Evolutionary conservation across 2,113 vertebrate species (phyloP), one percentile per base, ranked within the genome.

Genomic region (Nerophis ophidion): DNA sequence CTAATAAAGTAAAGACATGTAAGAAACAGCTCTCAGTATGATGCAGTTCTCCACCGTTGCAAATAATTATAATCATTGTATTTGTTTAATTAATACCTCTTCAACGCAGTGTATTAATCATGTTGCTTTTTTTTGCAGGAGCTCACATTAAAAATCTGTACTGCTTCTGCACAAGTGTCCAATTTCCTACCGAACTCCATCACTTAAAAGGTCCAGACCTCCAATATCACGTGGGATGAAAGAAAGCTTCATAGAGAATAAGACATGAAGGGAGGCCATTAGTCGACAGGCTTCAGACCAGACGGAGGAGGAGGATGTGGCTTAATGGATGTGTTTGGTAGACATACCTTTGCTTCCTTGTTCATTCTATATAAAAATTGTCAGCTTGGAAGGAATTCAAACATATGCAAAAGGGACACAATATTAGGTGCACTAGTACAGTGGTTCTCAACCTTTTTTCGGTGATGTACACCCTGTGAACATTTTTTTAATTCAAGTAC

Each of bases 181-280:
- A 57, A 52, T 45, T 67, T 69, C 60, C 70, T 59, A 62, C 6
- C 70, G 61, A 74, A 60, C 63, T 75, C 57, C 45, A 71, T 69
- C 57, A 61, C 73, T 83, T 74, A 74, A 82, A 65, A 56, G 16
- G 71, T 61, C 70, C 73, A 50, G 3, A 57, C 56, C 71, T 83
- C 74, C 71, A 80, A 82, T 79, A 84, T 66, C 47, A 61, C 45
- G 65, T 42, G 48, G 69, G 80, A 82, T 83, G 69, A 86, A 83
- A 82, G 72, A 72, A 61, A 38, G 50, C 80, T 81, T 84, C 84
- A 83, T 67, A 86, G 61, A 83, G 85, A 86, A 88, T 87, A 85
- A 82, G 56, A 81, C 81, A 87, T 87, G 84, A 86, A 74, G 68
- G 53, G 63, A 79, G 75, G 72, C 85, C 81, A 88, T 87, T 88